Percentiles rank a stretch among this genome's conserved stretches.
These are phyloP conservation scores for Microctenopoma steveboyesi DNA, from an alignment of 2,797 vertebrate species.

Conservation along the genomic window DNA sequence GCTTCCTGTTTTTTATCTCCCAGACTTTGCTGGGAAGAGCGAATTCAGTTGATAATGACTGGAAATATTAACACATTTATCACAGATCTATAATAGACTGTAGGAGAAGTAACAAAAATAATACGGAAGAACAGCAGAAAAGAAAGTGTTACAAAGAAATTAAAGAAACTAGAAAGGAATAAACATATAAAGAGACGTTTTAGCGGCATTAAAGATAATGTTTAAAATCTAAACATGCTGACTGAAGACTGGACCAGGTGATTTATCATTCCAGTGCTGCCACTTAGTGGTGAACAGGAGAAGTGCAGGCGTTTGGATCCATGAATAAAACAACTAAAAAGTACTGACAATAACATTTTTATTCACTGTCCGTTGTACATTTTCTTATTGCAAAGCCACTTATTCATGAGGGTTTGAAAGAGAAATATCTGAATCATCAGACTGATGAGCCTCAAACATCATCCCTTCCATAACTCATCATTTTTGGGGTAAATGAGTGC, in stretches of 20 bases:
- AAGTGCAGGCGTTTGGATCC: constrained; percentile 5
- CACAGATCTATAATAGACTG: constrained; percentile 23
- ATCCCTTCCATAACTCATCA: not conserved
- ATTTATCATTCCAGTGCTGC: constrained; percentile 68
- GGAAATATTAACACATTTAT: constrained; percentile 61
- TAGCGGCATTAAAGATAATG: not conserved
- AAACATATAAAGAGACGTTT: not conserved
- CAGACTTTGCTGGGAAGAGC: constrained; percentile 35
- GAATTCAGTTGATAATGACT: constrained; percentile 33
- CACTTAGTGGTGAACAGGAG: constrained; percentile 57
- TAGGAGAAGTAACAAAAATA: not conserved
- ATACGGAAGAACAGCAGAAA: not conserved
- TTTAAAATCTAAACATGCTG: constrained; percentile 5
- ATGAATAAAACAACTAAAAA: constrained; percentile 5
- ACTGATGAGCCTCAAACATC: constrained; percentile 1
- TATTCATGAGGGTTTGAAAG: too few relatives aligned
- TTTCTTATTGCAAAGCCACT: not conserved
- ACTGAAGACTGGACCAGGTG: not conserved
- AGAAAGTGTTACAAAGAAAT: not conserved
- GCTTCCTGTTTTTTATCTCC: constrained; percentile 57
- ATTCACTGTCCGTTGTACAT: constrained; percentile 24
- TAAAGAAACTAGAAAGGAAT: not conserved
- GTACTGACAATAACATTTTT: not conserved
- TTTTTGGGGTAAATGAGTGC: not conserved
- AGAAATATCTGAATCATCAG: too few relatives aligned